Base-by-base conservation (phyloP, 2,797 vertebrate genomes). In the Lerista edwardsae region DNA sequence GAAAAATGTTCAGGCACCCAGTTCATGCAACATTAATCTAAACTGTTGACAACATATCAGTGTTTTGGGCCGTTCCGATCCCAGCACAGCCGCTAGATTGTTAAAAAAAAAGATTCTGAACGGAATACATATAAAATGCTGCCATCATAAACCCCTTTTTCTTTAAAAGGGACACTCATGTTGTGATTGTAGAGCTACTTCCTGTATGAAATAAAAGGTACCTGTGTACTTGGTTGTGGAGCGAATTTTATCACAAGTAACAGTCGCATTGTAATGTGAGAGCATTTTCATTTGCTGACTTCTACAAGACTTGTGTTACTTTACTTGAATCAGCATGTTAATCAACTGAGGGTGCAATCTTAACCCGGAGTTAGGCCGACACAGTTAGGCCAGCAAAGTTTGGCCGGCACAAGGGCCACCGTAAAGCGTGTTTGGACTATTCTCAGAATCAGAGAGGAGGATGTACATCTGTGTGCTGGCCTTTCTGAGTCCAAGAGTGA, bases 1-100 rank as follows among this genome's bases (percentile, higher is more conserved):
- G 21, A 15, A 57, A 88, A 89, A 68, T 75, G 31, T 88, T 86
- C 79, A 76, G 27, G 78, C 55, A 51, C 57, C 61, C 55, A 62
- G 19, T 86, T 82, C 84, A 77, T 55, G 67, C 84, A 82, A 59
- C 44, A 51, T 77, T 82, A 86, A 82, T 86, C 55, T 81, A 72
- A 4, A 88, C 69, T 87, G 68, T 83, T 88, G 64, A 44, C 6
- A 87, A 79, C 62, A 78, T 51, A 19, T 1, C 34, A 34, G 65
- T 72, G 76, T 86, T 80, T 91, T 82, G 14, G 75, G 10, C 68
- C 84, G 31, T 75, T 71, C 82, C 59, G 21, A 15, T 75, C 82
- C 79, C 31, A 29, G 64, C 64, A 74, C 86, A 83, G 34, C 41
- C 34, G 39, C 27, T 12, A 29, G 27, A 34, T 7, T 80, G 12